Conservation (phyloP, 2,888 invertebrate species). For the Gortyna flavago region DNA sequence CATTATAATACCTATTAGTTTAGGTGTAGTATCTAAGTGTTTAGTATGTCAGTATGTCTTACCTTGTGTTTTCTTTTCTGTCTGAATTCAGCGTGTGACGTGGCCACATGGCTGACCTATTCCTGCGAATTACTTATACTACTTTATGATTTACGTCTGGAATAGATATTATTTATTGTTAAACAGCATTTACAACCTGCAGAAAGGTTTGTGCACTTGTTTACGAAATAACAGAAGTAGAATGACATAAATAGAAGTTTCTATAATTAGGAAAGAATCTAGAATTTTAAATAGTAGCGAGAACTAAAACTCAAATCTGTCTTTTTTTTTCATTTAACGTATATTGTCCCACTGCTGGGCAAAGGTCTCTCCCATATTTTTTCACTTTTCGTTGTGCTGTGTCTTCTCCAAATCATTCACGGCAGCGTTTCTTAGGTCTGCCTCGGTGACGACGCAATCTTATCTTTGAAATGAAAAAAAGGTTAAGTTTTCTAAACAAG, state of each 20-base stretch:
- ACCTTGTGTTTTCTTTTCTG: neutral
- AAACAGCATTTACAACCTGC: conserved; percentile 30
- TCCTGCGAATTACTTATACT: conserved; percentile 2
- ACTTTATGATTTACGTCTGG: conserved; percentile 15
- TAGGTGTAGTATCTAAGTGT: no score
- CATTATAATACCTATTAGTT: no score
- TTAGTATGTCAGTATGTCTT: neutral
- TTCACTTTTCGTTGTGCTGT: no score
- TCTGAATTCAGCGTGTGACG: neutral
- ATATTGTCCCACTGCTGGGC: no score
- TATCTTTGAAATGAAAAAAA: neutral
- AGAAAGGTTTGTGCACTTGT: conserved; percentile 48
- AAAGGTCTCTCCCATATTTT: no score
- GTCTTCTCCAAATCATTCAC: no score
- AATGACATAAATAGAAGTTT: conserved; percentile 18
- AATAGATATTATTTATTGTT: conserved; percentile 9
- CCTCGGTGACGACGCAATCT: no score
- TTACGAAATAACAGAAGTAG: conserved; percentile 23
- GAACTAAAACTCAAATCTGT: neutral
- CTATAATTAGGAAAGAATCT: conserved; percentile 15
- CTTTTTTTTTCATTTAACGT: no score
- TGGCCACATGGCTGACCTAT: neutral
- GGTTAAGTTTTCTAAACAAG: neutral
- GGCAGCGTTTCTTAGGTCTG: no score
- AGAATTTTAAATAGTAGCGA: neutral